These are phyloP conservation scores for Patella ulyssiponensis DNA, from an alignment of 2,888 invertebrate genomes.

Conservation along the genomic window DNA sequence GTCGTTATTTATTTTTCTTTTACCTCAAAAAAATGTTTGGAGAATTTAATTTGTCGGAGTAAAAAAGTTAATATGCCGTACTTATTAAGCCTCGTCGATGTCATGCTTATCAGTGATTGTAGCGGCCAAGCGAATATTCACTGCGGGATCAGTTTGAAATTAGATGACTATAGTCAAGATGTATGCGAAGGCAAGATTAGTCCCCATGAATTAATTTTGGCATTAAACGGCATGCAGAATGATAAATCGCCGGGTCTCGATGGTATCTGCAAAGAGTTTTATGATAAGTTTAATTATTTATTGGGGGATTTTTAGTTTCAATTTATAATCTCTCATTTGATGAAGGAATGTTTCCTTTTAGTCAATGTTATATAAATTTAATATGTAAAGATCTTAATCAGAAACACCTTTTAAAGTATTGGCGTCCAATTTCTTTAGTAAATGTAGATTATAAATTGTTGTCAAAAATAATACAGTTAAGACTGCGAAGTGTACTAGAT, in stretches of 20 bases:
- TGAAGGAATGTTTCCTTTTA: slow-evolving; percentile 24
- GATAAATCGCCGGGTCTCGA: slow-evolving; percentile 40
- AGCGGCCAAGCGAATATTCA: too few relatives aligned
- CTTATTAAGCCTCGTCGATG: too few relatives aligned
- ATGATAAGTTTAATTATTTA: slow-evolving; percentile 27
- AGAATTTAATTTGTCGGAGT: too few relatives aligned
- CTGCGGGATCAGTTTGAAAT: background rate
- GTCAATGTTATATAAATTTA: slow-evolving; percentile 32
- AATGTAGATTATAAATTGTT: slow-evolving; percentile 46
- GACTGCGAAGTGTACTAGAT: slow-evolving; percentile 34
- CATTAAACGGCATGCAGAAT: slow-evolving; percentile 31
- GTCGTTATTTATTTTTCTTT: too few relatives aligned
- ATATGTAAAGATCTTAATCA: slow-evolving; percentile 43
- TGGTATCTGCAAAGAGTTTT: slow-evolving; percentile 44
- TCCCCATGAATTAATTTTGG: slow-evolving; percentile 10
- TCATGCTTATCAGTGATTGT: too few relatives aligned
- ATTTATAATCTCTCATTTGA: slow-evolving; percentile 29
- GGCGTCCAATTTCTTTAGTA: slow-evolving; percentile 45
- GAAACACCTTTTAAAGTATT: slow-evolving; percentile 36
- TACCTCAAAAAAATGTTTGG: too few relatives aligned
- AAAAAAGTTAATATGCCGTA: too few relatives aligned
- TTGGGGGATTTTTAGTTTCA: slow-evolving; percentile 28
- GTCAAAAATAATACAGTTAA: slow-evolving; percentile 41
- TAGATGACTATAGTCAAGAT: slow-evolving; percentile 3
- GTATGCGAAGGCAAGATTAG: slow-evolving; percentile 15